A percentile compares a stretch with the other conserved stretches of the same genome.
Conservation (phyloP, 2,113 vertebrate species). For the Cervus canadensis region DNA sequence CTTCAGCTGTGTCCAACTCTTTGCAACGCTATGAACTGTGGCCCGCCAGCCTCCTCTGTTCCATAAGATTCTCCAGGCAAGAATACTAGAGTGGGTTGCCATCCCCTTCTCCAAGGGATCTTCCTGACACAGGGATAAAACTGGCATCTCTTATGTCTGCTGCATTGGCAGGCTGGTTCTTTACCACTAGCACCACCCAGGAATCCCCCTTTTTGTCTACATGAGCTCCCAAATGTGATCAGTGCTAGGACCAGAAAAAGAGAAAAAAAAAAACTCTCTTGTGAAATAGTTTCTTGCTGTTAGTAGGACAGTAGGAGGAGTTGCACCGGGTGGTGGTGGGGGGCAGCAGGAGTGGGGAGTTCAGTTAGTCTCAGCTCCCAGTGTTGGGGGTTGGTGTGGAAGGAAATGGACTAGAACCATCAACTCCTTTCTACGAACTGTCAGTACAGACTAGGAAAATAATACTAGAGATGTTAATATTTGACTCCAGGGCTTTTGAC, state of each 20-base stretch:
- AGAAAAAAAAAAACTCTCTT: neutral
- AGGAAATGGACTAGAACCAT: neutral
- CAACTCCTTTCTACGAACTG: neutral
- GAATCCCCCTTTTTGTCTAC: neutral
- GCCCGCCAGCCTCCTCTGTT: neutral
- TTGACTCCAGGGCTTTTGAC: conserved; percentile 41
- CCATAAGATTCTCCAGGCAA: neutral
- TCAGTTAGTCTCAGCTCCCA: neutral
- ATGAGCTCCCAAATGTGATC: neutral
- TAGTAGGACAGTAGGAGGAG: neutral
- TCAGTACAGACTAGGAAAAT: conserved; percentile 46
- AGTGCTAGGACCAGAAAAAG: neutral
- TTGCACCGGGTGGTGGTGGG: neutral
- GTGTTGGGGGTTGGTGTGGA: neutral
- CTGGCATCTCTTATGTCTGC: neutral
- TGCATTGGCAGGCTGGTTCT: neutral
- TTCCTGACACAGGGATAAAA: neutral
- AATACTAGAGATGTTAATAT: conserved; percentile 16
- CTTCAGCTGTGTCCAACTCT: neutral
- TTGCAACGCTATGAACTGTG: neutral
- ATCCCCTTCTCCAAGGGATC: neutral
- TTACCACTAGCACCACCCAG: neutral
- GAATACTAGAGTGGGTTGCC: neutral
- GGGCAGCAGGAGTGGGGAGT: neutral
- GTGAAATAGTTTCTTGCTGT: neutral